Evolutionary conservation across 1,140 invertebrate species (phyloP).

Genomic region (Drosophila setifemur): DNA sequence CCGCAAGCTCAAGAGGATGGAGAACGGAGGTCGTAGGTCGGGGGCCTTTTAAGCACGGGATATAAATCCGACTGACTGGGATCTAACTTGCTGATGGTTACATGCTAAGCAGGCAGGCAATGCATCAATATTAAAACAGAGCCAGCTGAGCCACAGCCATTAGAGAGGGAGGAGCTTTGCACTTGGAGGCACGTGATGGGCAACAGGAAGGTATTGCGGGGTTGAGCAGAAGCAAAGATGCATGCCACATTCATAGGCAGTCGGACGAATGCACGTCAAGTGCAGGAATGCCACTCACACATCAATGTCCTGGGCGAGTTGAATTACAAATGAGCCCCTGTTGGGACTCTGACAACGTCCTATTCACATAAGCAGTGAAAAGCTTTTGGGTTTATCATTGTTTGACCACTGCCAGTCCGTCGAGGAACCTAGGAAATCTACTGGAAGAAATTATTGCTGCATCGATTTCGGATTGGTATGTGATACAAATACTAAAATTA

Average conservation of each 20-base stretch:
- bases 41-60: no score
- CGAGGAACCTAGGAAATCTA: background rate
- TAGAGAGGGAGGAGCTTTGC: slow-evolving; percentile 10
- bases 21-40: no score
- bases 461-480: no score
- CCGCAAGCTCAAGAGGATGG: slow-evolving; percentile 30
- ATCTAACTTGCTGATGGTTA: slow-evolving; percentile 36
- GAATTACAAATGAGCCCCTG: slow-evolving; percentile 70
- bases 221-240: slow-evolving; percentile 18
- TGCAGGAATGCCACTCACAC: slow-evolving; percentile 46
- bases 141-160: slow-evolving; percentile 54
- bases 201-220: slow-evolving; percentile 21
- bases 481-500: no score
- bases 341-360: slow-evolving; percentile 39
- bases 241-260: slow-evolving; percentile 8
- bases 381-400: slow-evolving; percentile 68
- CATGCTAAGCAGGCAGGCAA: slow-evolving; percentile 56
- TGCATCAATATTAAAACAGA: slow-evolving; percentile 64
- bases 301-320: slow-evolving; percentile 61
- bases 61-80: background rate
- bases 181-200: slow-evolving; percentile 50
- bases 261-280: slow-evolving; percentile 31
- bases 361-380: slow-evolving; percentile 49
- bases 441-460: background rate
- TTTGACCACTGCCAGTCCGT: slow-evolving; percentile 42